These are phyloP conservation scores for Agrochola macilenta DNA, from an alignment of 2,888 invertebrate species.

Conservation along the genomic window DNA sequence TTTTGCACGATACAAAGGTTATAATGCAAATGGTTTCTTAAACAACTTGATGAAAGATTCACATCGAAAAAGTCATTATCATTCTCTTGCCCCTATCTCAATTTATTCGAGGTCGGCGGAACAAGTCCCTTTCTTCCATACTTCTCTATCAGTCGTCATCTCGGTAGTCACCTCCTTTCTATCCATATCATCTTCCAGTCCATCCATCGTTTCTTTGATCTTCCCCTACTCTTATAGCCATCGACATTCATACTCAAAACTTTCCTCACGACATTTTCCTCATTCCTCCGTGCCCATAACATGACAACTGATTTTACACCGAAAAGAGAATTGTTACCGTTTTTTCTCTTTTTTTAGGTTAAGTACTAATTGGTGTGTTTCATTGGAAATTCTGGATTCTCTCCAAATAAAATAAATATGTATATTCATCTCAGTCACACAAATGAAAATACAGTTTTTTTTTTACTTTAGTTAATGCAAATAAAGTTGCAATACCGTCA, in stretches of 20 bases:
- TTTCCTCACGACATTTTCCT: not conserved
- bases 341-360: not conserved
- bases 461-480: not conserved
- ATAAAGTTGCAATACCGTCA: not conserved
- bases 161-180: not conserved
- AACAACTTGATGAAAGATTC: not conserved
- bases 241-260: no score
- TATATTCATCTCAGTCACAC: not conserved
- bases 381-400: not conserved
- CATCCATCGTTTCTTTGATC: no score
- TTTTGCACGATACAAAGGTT: not conserved
- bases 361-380: not conserved
- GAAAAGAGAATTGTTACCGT: no score
- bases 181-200: not conserved
- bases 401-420: slow-evolving; percentile 3
- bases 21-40: not conserved
- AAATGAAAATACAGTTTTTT: not conserved
- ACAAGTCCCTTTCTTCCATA: not conserved
- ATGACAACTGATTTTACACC: no score
- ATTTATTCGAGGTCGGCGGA: not conserved
- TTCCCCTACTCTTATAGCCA: no score
- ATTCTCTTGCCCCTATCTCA: not conserved
- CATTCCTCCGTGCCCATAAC: no score
- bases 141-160: not conserved
- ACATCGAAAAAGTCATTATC: no score